A percentile compares a stretch with the other conserved stretches of the same genome.
These are phyloP conservation scores for Ispidina lecontei DNA, from an alignment of 2,797 vertebrate genomes.

Conservation along the genomic window DNA sequence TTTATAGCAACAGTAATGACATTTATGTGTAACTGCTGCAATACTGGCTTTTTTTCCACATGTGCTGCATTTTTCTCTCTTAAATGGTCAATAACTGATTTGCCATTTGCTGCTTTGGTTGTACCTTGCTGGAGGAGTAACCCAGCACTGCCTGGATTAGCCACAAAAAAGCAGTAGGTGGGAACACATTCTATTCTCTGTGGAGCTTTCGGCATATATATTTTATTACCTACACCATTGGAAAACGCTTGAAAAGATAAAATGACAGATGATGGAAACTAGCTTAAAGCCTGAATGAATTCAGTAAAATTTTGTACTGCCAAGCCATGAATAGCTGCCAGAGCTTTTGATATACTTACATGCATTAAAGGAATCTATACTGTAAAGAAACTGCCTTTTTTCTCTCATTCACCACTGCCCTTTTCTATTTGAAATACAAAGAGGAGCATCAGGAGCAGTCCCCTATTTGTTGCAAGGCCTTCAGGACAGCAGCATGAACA, in stretches of 20 bases:
- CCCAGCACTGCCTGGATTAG: background rate
- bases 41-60: background rate
- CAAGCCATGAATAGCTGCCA: background rate
- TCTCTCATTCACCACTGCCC: background rate
- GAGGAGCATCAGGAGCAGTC: background rate
- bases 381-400: background rate
- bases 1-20: background rate
- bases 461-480: background rate
- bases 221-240: background rate
- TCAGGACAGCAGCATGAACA: background rate
- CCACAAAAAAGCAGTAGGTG: background rate
- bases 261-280: background rate
- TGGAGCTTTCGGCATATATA: background rate
- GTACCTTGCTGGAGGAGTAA: background rate
- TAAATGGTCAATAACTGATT: background rate
- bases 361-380: background rate
- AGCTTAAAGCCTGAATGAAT: background rate
- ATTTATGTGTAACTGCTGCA: background rate
- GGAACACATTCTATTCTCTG: background rate
- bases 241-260: conserved; percentile 22
- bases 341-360: background rate
- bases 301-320: background rate
- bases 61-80: background rate
- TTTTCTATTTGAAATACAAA: background rate
- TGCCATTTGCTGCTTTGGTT: background rate